Evolutionary conservation across 2,888 invertebrate species (phyloP), one percentile per base, ranked within the genome.

Genomic region (Alitta virens): DNA sequence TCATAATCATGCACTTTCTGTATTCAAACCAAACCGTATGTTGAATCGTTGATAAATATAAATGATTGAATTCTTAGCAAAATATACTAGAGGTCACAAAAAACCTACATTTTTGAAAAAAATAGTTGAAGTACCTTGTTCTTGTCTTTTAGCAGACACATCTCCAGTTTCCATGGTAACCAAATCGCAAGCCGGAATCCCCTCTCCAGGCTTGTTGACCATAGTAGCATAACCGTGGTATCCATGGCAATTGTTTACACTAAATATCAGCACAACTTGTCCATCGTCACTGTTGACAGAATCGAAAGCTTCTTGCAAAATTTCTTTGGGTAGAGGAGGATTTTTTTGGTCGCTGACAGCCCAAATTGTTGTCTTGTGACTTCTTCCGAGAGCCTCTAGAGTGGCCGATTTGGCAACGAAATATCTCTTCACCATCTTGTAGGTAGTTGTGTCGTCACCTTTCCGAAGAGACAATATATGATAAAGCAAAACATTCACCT

Each of bases 241-340:
- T n/a, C 77, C 77, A 70, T 74, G 75, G 52, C 72, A 73, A 62
- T 75, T 75, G 58, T 72, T 75, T 2, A 76, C 77, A 68, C 77
- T 77, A 65, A 72, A 77, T 21, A 77, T 66, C 1, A 77, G 65
- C 25, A 73, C 53, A 18, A 77, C 76, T 18, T 25, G 61, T 0
- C 73, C 70, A 25, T 63, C 52, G 12, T 33, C 12, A 12, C 12
- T 12, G 7, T 33, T 33, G 5, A 33, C 7, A 5, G 14, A 43
- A 7, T 53, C 18, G 16, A 70, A 64, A 1, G 75, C 75, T 33
- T 66, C 33, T n/a, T 62, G 46, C 9, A 76, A 65, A 16, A 73
- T 53, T 18, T 71, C 67, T 7, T 56, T 59, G 2, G 77, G 75
- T 12, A 76, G 76, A 27, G 70, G 68, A 18, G 70, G 69, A 7